Base-by-base conservation (phyloP, 2,888 invertebrate genomes). In the Bembecia ichneumoniformis region DNA sequence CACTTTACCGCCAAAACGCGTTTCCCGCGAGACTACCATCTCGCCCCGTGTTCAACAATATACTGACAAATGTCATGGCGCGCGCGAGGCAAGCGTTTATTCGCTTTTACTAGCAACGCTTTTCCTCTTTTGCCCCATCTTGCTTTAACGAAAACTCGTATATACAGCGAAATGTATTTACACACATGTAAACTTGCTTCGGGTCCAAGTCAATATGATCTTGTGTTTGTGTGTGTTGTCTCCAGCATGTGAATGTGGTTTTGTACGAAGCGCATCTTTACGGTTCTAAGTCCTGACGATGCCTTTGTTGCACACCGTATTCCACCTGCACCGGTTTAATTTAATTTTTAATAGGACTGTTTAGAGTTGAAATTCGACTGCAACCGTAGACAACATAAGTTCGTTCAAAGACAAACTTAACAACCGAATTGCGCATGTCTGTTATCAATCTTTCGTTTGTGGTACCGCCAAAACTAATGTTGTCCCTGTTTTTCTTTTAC, bases 121-220 rank as follows among this genome's bases (percentile, higher is more conserved):
- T 77, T 82, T 79, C 79, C 82, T 77, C 81, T 76, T 77, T 76
- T 76, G 66, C 77, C 74, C 77, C 77, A 77, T 80, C 78, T 80
- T 76, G 72, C 79, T 79, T 75, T 66, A 73, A 73, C 79, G 74
- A 77, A 76, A 78, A 75, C 76, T 64, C 76, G 76, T 74, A 72
- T 71, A 77, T 71, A 74, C 68, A 76, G 59, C 71, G 62, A 71
- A 62, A 60, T 66, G 60, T 69, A 69, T 65, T 57, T 68, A 73
- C 77, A 80, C 79, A 80, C 73, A 77, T 69, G 66, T 60, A 74
- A 73, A 74, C 64, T 74, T 71, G 65, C 66, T 68, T 66, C 55
- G 56, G 68, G 58, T 64, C 52, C 52, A 54, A 58, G 28, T 28
- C 28, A 28, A 28, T 28, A 28, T 28, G 56, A 52, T 58, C 51